Conservation (phyloP, 2,113 vertebrate species). For the Egretta garzetta region DNA sequence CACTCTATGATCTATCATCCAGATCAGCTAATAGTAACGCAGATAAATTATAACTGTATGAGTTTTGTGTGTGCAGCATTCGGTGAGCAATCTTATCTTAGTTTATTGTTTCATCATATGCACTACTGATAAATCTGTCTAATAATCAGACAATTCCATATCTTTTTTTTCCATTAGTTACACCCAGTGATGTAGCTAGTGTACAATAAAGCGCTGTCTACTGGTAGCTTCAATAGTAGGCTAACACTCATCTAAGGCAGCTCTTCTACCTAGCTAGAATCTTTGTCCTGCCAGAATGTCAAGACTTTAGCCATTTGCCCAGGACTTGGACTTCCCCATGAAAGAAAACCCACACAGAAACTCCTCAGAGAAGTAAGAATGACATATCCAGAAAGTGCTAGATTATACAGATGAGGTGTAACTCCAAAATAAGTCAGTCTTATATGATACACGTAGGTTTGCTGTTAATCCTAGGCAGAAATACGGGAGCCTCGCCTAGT, state of each 20-base stretch:
- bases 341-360: neutral
- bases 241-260: neutral
- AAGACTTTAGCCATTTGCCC: neutral
- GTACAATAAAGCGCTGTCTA: neutral
- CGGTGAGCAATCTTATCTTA: neutral
- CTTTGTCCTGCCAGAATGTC: neutral
- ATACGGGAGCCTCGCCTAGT: neutral
- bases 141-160: neutral
- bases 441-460: neutral
- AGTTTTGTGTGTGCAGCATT: neutral
- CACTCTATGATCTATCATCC: neutral
- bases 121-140: neutral
- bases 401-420: neutral
- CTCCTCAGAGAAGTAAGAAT: neutral
- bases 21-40: neutral
- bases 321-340: neutral
- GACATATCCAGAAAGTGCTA: neutral
- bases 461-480: neutral
- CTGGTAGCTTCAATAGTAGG: neutral
- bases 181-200: neutral
- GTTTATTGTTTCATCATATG: neutral
- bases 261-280: neutral
- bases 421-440: neutral
- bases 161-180: neutral
- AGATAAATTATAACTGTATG: neutral